Conservation (phyloP, 1,140 invertebrate genomes). For the Hestina assimilis region DNA sequence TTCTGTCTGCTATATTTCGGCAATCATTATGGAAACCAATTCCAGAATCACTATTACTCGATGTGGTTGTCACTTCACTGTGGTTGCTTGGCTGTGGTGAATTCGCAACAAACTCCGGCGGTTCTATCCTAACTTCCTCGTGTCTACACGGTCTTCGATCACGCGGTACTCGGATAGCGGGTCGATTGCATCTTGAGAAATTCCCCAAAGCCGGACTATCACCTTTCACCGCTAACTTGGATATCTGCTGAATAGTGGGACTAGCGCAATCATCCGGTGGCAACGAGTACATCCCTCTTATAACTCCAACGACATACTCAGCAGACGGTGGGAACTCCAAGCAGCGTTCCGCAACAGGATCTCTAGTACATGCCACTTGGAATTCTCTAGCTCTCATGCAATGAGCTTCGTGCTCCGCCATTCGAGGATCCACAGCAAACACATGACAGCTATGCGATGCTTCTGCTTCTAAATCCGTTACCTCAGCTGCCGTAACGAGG, state of each 20-base stretch:
- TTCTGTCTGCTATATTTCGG: conserved; percentile 88
- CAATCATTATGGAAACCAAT: conserved; percentile 95
- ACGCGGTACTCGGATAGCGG: conserved; percentile 49
- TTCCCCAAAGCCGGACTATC: conserved; percentile 60
- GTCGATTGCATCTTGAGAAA: conserved; percentile 58
- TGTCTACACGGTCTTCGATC: conserved; percentile 53
- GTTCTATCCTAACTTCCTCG: conserved; percentile 52
- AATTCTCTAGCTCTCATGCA: conserved; percentile 86
- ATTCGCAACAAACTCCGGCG: conserved; percentile 79
- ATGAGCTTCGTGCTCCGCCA: conserved; percentile 90
- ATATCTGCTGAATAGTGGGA: conserved; percentile 65
- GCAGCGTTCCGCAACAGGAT: conserved; percentile 84
- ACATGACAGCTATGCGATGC: conserved; percentile 96
- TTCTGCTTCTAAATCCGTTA: conserved; percentile 46
- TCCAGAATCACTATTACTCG: conserved; percentile 96
- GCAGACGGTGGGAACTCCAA: conserved; percentile 94
- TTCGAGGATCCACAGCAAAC: conserved; percentile 93
- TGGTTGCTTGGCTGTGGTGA: conserved; percentile 90
- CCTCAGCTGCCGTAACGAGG: conserved; percentile 85
- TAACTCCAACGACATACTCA: conserved; percentile 89
- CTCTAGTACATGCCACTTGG: conserved; percentile 86
- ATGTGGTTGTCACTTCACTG: conserved; percentile 89
- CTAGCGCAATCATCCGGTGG: conserved; percentile 65
- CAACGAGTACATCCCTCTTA: conserved; percentile 83
- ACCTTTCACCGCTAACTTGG: conserved; percentile 63